These are phyloP conservation scores for Gopherus flavomarginatus DNA, from an alignment of 2,113 vertebrate genomes.

Conservation along the genomic window DNA sequence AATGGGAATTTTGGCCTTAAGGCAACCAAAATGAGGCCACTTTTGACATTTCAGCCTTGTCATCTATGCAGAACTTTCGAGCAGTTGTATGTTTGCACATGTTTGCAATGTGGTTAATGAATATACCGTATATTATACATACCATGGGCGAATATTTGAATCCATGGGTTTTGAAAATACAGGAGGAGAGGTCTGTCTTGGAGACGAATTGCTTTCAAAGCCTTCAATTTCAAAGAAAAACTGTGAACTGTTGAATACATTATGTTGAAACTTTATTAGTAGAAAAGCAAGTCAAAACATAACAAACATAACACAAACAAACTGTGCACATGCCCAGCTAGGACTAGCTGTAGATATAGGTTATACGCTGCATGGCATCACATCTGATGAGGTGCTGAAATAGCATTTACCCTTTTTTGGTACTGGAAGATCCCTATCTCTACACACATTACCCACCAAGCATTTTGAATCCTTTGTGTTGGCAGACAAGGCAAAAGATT, in stretches of 20 bases:
- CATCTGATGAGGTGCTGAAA: neutral
- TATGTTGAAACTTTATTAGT: slow-evolving; percentile 2
- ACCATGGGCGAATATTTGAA: slow-evolving; percentile 84
- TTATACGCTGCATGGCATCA: neutral
- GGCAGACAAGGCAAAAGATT: slow-evolving; percentile 11
- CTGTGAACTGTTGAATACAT: slow-evolving; percentile 75
- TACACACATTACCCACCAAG: neutral
- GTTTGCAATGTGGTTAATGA: neutral
- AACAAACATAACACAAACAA: neutral
- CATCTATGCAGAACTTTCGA: neutral
- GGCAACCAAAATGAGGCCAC: neutral
- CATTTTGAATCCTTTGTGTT: neutral
- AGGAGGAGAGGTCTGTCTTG: slow-evolving; percentile 76
- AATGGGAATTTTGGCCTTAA: neutral
- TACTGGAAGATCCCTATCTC: slow-evolving; percentile 1
- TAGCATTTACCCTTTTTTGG: neutral
- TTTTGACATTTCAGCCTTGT: neutral
- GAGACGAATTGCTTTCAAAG: slow-evolving; percentile 76
- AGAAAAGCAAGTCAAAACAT: neutral
- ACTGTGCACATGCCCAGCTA: fast-evolving
- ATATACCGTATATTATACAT: slow-evolving; percentile 17
- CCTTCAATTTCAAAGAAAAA: slow-evolving; percentile 85
- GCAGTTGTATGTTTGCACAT: neutral
- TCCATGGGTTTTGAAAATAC: slow-evolving; percentile 86
- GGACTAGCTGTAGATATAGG: neutral